Evolutionary conservation across 2,113 vertebrate species (phyloP).

Genomic region (Tychaedon coryphoeus): DNA sequence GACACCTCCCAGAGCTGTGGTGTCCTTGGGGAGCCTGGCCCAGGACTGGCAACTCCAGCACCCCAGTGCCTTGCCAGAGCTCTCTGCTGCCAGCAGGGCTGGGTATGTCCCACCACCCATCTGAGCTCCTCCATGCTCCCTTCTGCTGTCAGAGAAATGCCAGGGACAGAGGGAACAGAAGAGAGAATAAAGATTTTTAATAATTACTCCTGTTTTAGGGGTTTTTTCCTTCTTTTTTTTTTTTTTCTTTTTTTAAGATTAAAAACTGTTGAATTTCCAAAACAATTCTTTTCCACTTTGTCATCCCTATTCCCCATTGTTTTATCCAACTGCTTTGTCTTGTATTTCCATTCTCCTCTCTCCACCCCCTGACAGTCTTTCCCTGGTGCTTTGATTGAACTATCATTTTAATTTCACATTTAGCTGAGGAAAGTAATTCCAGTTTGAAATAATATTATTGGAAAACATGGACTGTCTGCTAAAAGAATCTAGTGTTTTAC

Average conservation of each 20-base stretch:
- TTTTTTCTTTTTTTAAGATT: background rate
- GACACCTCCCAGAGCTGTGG: accelerated
- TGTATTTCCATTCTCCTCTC: background rate
- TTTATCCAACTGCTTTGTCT: background rate
- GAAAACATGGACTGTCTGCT: background rate
- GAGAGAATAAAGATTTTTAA: background rate
- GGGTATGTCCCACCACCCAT: accelerated
- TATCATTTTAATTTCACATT: background rate
- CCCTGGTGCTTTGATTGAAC: background rate
- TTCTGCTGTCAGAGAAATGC: background rate
- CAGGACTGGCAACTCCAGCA: accelerated
- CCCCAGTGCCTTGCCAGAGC: background rate
- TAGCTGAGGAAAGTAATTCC: background rate
- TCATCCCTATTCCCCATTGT: background rate
- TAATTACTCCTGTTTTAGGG: background rate
- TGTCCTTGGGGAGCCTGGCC: background rate
- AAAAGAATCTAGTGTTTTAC: background rate
- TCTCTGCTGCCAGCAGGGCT: accelerated
- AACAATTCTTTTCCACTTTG: background rate
- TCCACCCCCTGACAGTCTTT: background rate
- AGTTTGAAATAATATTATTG: background rate
- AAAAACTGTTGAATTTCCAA: background rate
- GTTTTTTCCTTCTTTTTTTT: background rate
- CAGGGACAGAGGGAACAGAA: background rate
- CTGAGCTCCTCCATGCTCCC: background rate